phyloP scores from a whole-genome alignment of 2,113 vertebrate genomes.

The Haplotaxodon microlepis region DNA sequence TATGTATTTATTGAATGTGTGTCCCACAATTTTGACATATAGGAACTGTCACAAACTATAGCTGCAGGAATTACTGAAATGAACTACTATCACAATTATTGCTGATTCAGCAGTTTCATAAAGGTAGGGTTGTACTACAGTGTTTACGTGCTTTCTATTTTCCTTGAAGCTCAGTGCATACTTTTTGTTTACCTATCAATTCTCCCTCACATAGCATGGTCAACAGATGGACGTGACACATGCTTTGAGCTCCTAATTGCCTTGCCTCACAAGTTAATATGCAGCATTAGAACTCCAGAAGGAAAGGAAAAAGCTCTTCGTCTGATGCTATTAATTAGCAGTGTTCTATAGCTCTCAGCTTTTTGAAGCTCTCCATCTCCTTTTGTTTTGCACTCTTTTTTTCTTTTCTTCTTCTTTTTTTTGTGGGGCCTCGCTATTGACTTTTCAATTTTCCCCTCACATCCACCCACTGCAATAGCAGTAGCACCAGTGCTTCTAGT shows the following conservation, averaged over 20 bases:
- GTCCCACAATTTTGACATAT: neutral
- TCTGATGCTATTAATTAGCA: slow-evolving; percentile 65
- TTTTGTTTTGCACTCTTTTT: slow-evolving; percentile 47
- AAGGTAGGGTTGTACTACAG: neutral
- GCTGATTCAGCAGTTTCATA: neutral
- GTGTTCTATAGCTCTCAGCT: slow-evolving; percentile 45
- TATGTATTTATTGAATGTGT: neutral
- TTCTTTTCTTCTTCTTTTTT: slow-evolving; percentile 2
- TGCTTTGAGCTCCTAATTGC: slow-evolving; percentile 31
- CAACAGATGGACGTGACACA: slow-evolving; percentile 13
- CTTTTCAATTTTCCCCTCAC: slow-evolving; percentile 71
- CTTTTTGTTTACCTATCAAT: neutral
- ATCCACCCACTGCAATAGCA: slow-evolving; percentile 48
- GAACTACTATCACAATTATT: neutral
- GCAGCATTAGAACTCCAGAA: slow-evolving; percentile 46
- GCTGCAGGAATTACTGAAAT: neutral
- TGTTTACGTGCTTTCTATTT: neutral
- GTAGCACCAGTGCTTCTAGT: slow-evolving; percentile 26
- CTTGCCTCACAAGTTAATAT: slow-evolving; percentile 37
- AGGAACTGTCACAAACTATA: neutral
- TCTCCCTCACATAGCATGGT: neutral
- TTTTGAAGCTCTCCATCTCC: slow-evolving; percentile 62
- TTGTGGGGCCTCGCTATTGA: slow-evolving; percentile 63
- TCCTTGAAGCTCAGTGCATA: neutral
- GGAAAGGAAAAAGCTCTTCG: slow-evolving; percentile 14